phyloP scores from a whole-genome alignment of 2,888 invertebrate species.

The Uloborus plumipes region DNA sequence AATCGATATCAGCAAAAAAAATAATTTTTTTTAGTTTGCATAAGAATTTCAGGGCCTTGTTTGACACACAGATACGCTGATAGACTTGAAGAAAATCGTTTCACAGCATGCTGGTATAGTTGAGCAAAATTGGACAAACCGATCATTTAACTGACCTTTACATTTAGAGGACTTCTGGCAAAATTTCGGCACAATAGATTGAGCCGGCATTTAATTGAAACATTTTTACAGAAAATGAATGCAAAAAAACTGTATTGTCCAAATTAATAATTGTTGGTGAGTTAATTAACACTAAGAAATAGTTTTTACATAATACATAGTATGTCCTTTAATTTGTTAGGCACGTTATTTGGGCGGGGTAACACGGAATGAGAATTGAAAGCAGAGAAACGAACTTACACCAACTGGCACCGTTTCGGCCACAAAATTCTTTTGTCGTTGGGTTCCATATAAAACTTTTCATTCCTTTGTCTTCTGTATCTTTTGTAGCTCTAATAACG shows the following conservation, averaged over 20 bases:
- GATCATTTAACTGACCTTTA: slow-evolving; percentile 36
- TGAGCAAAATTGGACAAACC: too few species aligned
- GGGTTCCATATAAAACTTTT: slow-evolving; percentile 90
- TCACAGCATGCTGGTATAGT: too few species aligned
- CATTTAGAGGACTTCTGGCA: slow-evolving; percentile 39
- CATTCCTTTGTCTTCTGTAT: slow-evolving; percentile 76
- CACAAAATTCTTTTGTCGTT: slow-evolving; percentile 90
- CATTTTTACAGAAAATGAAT: not conserved
- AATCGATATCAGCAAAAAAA: too few species aligned
- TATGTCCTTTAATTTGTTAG: slow-evolving; percentile 26
- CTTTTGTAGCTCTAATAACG: slow-evolving; percentile 6
- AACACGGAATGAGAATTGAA: slow-evolving; percentile 2
- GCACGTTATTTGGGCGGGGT: slow-evolving; percentile 50
- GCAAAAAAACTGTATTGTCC: not conserved
- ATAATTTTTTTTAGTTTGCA: too few species aligned
- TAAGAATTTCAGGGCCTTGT: too few species aligned
- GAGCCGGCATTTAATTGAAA: not conserved
- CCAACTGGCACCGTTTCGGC: slow-evolving; percentile 93
- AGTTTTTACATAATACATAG: not conserved
- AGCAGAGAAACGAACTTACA: slow-evolving; percentile 78
- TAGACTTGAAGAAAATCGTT: too few species aligned
- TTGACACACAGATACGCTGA: too few species aligned
- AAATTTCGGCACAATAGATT: not conserved
- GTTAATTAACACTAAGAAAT: too few species aligned
- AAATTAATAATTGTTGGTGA: too few species aligned